Conservation (phyloP, 2,888 invertebrate species). For the Coecobrya sp. region DNA sequence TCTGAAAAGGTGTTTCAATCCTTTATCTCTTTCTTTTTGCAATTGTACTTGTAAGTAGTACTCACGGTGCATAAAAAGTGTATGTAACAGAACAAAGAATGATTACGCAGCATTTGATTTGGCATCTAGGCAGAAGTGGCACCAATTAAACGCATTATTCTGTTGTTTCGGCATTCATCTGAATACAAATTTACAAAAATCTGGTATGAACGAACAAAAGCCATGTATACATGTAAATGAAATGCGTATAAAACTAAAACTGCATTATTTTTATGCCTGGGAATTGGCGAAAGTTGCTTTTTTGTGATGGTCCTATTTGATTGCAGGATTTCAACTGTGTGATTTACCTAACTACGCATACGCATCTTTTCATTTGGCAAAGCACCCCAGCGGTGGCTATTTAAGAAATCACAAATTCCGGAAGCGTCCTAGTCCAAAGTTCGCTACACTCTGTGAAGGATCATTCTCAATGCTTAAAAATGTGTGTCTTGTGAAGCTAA, state of each 20-base stretch:
- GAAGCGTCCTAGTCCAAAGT: conserved; percentile 55
- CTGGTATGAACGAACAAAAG: neutral
- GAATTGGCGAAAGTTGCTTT: conserved; percentile 74
- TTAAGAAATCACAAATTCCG: conserved; percentile 74
- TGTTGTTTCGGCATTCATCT: neutral
- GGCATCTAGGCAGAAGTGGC: neutral
- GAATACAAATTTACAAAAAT: neutral
- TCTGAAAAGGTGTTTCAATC: neutral
- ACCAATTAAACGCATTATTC: conserved; percentile 35
- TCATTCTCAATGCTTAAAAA: neutral
- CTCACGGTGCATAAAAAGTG: no score
- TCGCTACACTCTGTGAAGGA: conserved; percentile 1
- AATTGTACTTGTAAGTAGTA: neutral
- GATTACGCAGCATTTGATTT: conserved; percentile 40
- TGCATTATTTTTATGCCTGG: conserved; percentile 31
- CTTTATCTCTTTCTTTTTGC: neutral
- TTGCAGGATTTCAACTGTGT: conserved; percentile 23
- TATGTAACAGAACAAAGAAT: neutral
- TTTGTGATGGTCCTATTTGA: conserved; percentile 76
- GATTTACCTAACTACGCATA: conserved; percentile 26
- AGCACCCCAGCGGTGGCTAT: conserved; percentile 47
- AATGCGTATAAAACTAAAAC: neutral
- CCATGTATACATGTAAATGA: neutral
- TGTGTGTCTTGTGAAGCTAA: no score
- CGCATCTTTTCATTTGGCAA: conserved; percentile 13